phyloP scores from a whole-genome alignment of 23 tunicate species.

The Trididemnum clinides region DNA sequence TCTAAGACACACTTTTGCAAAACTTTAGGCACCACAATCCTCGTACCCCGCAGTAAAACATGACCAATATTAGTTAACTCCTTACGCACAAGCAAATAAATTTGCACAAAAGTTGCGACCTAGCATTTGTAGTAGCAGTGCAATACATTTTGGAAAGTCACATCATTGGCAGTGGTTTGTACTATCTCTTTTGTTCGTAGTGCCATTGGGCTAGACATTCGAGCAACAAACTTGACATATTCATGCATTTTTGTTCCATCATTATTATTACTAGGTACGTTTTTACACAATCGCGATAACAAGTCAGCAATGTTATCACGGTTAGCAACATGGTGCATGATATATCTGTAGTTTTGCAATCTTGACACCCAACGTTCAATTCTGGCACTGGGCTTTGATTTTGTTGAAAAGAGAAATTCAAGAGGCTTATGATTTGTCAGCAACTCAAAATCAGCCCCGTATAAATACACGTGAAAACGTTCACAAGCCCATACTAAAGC shows the following conservation, averaged over 20 bases:
- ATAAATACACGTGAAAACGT: conserved; percentile 10
- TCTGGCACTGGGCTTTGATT: conserved; percentile 8
- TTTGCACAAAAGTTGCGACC: too few relatives aligned
- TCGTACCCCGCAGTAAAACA: not conserved
- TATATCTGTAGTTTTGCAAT: not conserved
- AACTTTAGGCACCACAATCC: conserved; percentile 15
- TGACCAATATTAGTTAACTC: too few relatives aligned
- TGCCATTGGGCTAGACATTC: too few relatives aligned
- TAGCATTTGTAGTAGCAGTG: too few relatives aligned
- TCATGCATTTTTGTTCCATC: too few relatives aligned
- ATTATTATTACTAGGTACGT: not conserved
- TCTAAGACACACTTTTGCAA: conserved; percentile 11
- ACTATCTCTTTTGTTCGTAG: too few relatives aligned
- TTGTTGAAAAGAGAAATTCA: conserved; percentile 5
- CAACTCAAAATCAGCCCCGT: conserved; percentile 12
- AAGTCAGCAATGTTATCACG: not conserved
- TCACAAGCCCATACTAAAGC: conserved; percentile 21
- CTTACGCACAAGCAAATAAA: too few relatives aligned
- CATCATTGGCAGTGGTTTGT: too few relatives aligned
- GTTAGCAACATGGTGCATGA: not conserved
- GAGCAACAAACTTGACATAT: too few relatives aligned
- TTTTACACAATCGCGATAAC: not conserved
- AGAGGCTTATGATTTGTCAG: not conserved
- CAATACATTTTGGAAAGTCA: too few relatives aligned
- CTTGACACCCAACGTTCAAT: conserved; percentile 13